Conservation (phyloP, 2,888 invertebrate species). For the Scrobipalpa costella region DNA sequence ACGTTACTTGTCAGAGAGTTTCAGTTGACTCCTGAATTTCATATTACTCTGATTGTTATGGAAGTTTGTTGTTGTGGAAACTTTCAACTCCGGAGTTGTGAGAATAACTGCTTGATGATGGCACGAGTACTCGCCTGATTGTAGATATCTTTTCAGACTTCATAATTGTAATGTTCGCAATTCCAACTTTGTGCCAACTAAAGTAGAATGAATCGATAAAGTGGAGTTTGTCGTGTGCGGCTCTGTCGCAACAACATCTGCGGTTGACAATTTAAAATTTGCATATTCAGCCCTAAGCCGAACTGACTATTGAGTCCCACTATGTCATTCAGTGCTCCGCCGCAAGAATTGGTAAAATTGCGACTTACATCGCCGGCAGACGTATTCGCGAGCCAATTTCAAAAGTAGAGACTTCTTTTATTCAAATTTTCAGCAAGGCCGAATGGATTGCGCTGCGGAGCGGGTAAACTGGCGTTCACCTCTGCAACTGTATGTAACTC, state of each 20-base stretch:
- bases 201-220: neutral
- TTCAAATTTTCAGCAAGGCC: slow-evolving; percentile 24
- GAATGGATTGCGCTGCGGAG: slow-evolving; percentile 21
- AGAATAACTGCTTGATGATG: slow-evolving; percentile 3
- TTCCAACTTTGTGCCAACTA: too few relatives aligned
- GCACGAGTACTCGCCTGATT: slow-evolving; percentile 1
- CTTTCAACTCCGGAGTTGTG: neutral
- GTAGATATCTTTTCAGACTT: neutral
- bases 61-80: slow-evolving; percentile 4
- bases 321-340: slow-evolving; percentile 14
- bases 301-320: slow-evolving; percentile 4
- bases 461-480: slow-evolving; percentile 23
- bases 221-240: too few relatives aligned
- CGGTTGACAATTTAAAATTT: slow-evolving; percentile 14
- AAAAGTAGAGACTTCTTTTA: slow-evolving; percentile 22
- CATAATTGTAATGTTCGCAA: slow-evolving; percentile 1
- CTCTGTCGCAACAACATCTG: neutral
- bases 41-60: slow-evolving; percentile 9
- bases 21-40: slow-evolving; percentile 10
- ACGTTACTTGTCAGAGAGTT: slow-evolving; percentile 10
- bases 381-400: slow-evolving; percentile 21
- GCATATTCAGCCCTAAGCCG: neutral
- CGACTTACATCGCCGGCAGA: slow-evolving; percentile 11
- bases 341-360: slow-evolving; percentile 14
- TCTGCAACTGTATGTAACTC: slow-evolving; percentile 34